Conservation (phyloP, 2,113 vertebrate species). For the Accipiter virgatus region DNA sequence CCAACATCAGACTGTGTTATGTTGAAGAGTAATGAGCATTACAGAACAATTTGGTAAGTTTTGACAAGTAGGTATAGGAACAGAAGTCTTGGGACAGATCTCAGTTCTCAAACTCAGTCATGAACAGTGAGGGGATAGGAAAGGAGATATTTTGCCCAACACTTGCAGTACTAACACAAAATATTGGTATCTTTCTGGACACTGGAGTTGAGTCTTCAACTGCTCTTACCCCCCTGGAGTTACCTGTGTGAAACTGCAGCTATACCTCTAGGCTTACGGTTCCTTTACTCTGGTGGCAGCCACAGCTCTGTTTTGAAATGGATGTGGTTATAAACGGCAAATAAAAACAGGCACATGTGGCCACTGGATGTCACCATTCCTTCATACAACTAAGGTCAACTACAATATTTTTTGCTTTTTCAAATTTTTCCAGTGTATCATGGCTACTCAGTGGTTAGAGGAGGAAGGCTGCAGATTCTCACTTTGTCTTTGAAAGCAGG, state of each 20-base stretch:
- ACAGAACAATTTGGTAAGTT: not conserved
- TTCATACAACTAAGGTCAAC: not conserved
- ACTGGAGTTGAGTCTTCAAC: not conserved
- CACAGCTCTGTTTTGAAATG: not conserved
- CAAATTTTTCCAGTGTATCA: not conserved
- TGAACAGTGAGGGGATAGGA: not conserved
- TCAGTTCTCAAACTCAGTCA: not conserved
- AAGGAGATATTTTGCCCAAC: not conserved
- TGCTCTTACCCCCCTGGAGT: not conserved
- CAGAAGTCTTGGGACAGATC: not conserved
- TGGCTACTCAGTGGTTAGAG: not conserved
- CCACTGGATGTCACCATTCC: slow-evolving; percentile 50
- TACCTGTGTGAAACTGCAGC: not conserved
- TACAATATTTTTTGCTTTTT: not conserved
- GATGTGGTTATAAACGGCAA: not conserved
- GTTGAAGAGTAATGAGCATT: not conserved
- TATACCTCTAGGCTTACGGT: not conserved
- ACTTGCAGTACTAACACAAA: not conserved
- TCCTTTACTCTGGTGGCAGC: not conserved
- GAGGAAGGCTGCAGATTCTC: not conserved
- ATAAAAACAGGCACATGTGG: not conserved
- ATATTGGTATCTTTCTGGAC: not conserved
- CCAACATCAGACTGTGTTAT: not conserved
- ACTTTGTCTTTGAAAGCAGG: not conserved
- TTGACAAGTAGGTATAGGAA: not conserved